Conservation (phyloP, 2,888 invertebrate genomes). For the Meloe dianella region DNA sequence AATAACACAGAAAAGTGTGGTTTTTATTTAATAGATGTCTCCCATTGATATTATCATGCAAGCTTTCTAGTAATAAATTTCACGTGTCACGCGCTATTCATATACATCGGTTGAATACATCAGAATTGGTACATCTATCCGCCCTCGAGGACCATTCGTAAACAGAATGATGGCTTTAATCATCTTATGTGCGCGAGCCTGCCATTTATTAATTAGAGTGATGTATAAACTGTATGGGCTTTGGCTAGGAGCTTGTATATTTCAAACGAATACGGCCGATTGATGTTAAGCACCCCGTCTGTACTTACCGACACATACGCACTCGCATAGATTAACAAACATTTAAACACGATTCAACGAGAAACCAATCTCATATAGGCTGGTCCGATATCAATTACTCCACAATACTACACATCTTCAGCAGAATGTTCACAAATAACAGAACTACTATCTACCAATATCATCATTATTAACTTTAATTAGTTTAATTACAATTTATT, state of each 20-base stretch:
- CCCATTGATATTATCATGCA: constrained; percentile 22
- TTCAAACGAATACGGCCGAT: constrained; percentile 51
- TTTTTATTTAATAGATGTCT: not conserved
- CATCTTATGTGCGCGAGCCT: constrained; percentile 53
- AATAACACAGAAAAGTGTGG: not conserved
- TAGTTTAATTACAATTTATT: not conserved
- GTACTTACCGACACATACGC: constrained; percentile 42
- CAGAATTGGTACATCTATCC: constrained; percentile 36
- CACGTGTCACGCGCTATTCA: constrained; percentile 34
- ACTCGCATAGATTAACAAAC: constrained; percentile 55
- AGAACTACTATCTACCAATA: not conserved
- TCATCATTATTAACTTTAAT: not conserved
- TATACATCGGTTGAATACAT: constrained; percentile 28
- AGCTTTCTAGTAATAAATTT: constrained; percentile 35
- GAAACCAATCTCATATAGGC: constrained; percentile 24
- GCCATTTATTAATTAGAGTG: constrained; percentile 60
- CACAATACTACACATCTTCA: not conserved
- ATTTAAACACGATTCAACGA: constrained; percentile 43
- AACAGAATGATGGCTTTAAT: constrained; percentile 49
- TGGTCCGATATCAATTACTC: constrained; percentile 32
- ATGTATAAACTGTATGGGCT: constrained; percentile 54
- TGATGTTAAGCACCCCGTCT: constrained; percentile 47
- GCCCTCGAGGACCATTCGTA: constrained; percentile 40
- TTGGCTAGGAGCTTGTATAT: constrained; percentile 49
- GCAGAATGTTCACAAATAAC: not conserved